Conservation (phyloP, 2,888 invertebrate species). For the Taphrorychus bicolor region DNA sequence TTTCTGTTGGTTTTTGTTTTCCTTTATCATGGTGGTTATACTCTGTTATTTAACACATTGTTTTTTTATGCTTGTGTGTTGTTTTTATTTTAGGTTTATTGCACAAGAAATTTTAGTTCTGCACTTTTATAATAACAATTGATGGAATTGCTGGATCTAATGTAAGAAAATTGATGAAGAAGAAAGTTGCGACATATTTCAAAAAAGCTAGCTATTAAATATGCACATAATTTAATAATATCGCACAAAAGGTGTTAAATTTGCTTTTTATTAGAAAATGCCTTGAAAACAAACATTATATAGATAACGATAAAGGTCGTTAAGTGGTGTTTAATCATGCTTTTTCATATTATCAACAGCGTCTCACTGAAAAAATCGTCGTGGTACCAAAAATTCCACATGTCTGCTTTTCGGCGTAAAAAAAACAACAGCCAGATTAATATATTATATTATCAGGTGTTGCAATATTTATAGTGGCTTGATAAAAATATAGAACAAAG, state of each 20-base stretch:
- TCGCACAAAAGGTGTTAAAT: background rate
- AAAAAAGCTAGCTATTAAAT: no score
- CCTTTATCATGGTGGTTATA: conserved; percentile 14
- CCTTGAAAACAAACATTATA: conserved; percentile 21
- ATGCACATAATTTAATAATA: background rate
- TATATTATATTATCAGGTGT: background rate
- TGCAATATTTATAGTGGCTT: background rate
- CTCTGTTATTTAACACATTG: background rate
- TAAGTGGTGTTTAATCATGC: conserved; percentile 16
- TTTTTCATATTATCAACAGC: conserved; percentile 11
- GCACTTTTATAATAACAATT: no score
- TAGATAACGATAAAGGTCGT: conserved; percentile 26
- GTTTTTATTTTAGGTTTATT: background rate
- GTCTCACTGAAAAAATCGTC: background rate
- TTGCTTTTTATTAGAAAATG: conserved; percentile 10
- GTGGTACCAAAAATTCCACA: background rate
- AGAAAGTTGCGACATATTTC: no score
- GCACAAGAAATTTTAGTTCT: no score
- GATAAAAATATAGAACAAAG: background rate
- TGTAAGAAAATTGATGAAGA: no score
- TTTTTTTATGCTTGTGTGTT: background rate
- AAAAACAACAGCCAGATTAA: background rate
- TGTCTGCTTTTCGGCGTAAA: background rate
- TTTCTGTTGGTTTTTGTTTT: conserved; percentile 39
- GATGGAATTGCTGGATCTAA: no score